Evolutionary conservation across 2,888 invertebrate genomes (phyloP).

Genomic region (Drosophila mercatorum): DNA sequence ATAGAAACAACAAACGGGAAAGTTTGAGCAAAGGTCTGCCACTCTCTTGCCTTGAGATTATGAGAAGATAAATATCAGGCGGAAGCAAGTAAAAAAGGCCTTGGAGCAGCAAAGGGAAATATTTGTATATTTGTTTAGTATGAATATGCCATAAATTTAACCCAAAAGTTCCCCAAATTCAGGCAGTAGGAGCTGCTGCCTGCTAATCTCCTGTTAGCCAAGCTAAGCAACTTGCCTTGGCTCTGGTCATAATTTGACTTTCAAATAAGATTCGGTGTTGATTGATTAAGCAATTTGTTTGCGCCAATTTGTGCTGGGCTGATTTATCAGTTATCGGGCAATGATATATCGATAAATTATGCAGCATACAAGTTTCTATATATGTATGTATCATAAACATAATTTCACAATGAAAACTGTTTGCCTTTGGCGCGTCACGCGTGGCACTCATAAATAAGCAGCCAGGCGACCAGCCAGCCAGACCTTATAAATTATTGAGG

Average conservation of each 20-base stretch:
- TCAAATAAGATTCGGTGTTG: not conserved
- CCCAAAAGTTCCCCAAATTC: not conserved
- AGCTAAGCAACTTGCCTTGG: not conserved
- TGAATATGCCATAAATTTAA: not conserved
- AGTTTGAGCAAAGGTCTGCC: not conserved
- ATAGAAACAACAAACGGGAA: too few species aligned
- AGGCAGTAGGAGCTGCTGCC: too few species aligned
- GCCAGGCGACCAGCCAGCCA: conserved; percentile 1
- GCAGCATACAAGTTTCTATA: conserved; percentile 1
- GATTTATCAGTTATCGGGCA: conserved; percentile 18
- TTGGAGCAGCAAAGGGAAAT: not conserved
- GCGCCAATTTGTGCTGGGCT: conserved; percentile 12
- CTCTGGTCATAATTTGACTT: not conserved
- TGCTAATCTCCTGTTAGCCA: not conserved
- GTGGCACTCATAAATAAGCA: conserved; percentile 57
- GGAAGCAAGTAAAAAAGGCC: not conserved
- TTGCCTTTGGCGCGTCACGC: conserved; percentile 43
- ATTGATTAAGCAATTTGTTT: conserved; percentile 22
- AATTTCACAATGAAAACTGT: conserved; percentile 20
- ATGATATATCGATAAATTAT: conserved; percentile 11
- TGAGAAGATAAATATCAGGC: not conserved
- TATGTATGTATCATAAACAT: conserved; percentile 5
- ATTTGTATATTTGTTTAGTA: not conserved
- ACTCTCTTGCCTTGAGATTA: not conserved
- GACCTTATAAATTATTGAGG: conserved; percentile 32